A percentile compares a stretch with the other conserved stretches of the same genome.
Conservation (phyloP, 2,888 invertebrate genomes). For the Tillus elongatus region DNA sequence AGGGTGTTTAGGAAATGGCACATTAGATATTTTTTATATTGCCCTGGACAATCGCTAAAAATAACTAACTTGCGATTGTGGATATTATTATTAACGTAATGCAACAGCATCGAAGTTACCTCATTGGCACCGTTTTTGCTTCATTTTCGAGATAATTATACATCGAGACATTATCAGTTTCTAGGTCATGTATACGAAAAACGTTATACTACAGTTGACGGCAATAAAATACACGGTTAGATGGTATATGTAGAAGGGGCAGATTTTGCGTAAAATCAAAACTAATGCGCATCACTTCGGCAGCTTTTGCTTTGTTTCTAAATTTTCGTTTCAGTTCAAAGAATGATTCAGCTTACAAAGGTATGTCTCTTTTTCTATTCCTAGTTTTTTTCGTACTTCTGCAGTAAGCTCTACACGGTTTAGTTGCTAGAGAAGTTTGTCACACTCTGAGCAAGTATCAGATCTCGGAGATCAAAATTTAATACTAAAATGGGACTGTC, state of each 20-base stretch:
- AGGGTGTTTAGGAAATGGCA: constrained; percentile 12
- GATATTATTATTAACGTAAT: too few relatives aligned
- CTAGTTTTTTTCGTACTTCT: constrained; percentile 9
- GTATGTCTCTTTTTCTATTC: constrained; percentile 14
- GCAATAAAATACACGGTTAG: constrained; percentile 17
- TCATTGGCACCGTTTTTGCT: constrained; percentile 17
- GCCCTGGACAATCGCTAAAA: constrained; percentile 17
- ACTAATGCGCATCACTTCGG: constrained; percentile 11
- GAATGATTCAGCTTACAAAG: constrained; percentile 7
- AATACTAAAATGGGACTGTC: constrained; percentile 6
- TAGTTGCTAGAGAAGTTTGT: constrained; percentile 11
- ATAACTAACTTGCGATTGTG: constrained; percentile 9
- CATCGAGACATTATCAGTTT: constrained; percentile 15
- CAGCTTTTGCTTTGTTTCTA: constrained; percentile 10
- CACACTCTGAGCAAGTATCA: constrained; percentile 14
- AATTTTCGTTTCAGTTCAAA: constrained; percentile 6
- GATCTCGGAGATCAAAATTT: constrained; percentile 13
- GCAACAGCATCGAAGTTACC: constrained; percentile 17
- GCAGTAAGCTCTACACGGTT: too few relatives aligned
- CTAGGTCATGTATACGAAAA: constrained; percentile 19
- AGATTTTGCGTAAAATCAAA: constrained; percentile 21
- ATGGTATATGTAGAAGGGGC: constrained; percentile 16
- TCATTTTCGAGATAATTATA: constrained; percentile 15
- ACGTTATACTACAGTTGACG: constrained; percentile 20
- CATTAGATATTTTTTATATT: constrained; percentile 18